Percentiles rank a stretch among this genome's conserved stretches.
Evolutionary conservation across 2,113 vertebrate species (phyloP).

Genomic region (Mohoua ochrocephala): DNA sequence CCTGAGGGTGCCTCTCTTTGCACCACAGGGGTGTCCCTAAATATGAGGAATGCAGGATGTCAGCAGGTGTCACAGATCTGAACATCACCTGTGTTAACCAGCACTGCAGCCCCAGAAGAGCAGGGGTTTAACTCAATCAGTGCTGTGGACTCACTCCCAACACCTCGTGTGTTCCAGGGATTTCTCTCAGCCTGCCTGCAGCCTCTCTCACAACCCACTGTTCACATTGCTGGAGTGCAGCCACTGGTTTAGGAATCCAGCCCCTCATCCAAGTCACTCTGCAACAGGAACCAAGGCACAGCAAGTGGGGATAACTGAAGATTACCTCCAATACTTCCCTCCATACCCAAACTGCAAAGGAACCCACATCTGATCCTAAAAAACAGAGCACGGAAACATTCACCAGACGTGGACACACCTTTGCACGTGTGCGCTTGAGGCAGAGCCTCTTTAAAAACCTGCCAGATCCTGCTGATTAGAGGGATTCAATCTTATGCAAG

Average conservation of each 20-base stretch:
- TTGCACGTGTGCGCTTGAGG: accelerated
- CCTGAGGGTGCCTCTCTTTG: neutral
- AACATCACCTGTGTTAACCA: neutral
- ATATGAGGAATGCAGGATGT: neutral
- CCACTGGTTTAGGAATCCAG: neutral
- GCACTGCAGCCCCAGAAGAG: neutral
- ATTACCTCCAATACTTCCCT: neutral
- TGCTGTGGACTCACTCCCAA: neutral
- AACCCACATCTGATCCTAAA: neutral
- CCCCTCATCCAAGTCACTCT: neutral
- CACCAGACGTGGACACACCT: neutral
- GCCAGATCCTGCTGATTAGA: neutral
- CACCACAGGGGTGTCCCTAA: neutral
- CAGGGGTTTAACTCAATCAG: neutral
- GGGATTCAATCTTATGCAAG: neutral
- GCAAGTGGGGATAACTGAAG: neutral
- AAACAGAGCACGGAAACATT: accelerated
- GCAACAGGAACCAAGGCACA: neutral
- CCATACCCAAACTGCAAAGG: neutral
- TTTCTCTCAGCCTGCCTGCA: neutral
- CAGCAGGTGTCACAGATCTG: neutral
- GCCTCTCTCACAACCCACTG: neutral
- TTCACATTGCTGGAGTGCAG: neutral
- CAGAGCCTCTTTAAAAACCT: neutral
- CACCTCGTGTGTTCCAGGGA: neutral